A percentile compares a stretch with the other conserved stretches of the same genome.
phyloP scores from a whole-genome alignment of 1,140 invertebrate genomes.

The Pseudomyrmex flavicornis region DNA sequence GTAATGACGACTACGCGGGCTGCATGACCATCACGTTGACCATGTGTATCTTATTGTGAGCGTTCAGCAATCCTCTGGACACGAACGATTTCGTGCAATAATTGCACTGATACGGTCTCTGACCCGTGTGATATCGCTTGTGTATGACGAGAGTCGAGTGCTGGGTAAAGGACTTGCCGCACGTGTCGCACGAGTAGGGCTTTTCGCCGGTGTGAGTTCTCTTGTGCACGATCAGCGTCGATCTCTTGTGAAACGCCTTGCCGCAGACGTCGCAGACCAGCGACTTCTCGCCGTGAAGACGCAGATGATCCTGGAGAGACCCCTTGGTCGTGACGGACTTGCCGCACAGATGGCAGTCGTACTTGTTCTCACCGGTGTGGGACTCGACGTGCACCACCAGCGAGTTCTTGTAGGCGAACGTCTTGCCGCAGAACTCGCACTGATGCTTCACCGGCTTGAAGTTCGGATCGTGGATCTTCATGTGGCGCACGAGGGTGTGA shows the following conservation, averaged over 20 bases:
- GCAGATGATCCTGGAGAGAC: constrained; percentile 86
- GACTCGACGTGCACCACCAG: constrained; percentile 84
- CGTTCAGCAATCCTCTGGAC: constrained; percentile 79
- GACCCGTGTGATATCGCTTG: constrained; percentile 89
- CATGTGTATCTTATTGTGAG: constrained; percentile 77
- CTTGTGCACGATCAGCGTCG: constrained; percentile 88
- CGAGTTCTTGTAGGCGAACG: constrained; percentile 83
- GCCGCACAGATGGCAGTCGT: constrained; percentile 90
- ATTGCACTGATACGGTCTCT: constrained; percentile 86
- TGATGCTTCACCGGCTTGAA: constrained; percentile 80
- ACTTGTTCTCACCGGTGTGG: constrained; percentile 90
- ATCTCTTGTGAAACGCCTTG: constrained; percentile 89
- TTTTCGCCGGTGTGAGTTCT: constrained; percentile 90
- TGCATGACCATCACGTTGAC: constrained; percentile 46
- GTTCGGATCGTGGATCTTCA: constrained; percentile 85
- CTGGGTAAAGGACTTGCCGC: constrained; percentile 92
- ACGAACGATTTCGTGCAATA: constrained; percentile 87
- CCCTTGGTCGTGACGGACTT: constrained; percentile 79
- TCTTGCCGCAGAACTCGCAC: constrained; percentile 84
- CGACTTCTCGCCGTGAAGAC: constrained; percentile 87
- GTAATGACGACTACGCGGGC: constrained; percentile 5
- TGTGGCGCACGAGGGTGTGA: constrained; percentile 80
- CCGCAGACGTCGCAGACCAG: constrained; percentile 90
- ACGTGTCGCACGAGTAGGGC: constrained; percentile 91
- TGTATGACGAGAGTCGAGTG: constrained; percentile 87